A percentile compares a stretch with the other conserved stretches of the same genome.
These are phyloP conservation scores for Melanotaenia maccullochi DNA, from an alignment of 2,797 vertebrate species.

Conservation along the genomic window DNA sequence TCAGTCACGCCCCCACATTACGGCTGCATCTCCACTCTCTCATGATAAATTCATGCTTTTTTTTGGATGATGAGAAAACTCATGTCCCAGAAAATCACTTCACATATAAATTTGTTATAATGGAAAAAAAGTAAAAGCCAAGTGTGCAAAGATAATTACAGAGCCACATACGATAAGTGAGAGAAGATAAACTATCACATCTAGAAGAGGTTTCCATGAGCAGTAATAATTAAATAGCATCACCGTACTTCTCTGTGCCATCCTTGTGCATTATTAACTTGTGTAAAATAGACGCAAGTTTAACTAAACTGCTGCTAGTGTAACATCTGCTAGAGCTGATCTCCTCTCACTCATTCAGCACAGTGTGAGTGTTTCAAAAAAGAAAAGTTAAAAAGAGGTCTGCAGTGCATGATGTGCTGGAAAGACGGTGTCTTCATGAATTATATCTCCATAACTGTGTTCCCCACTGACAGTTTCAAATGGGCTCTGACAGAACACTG, in stretches of 20 bases:
- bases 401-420: conserved; percentile 50
- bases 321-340: conserved; percentile 59
- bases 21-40: conserved; percentile 40
- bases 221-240: conserved; percentile 55
- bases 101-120: conserved; percentile 29
- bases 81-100: conserved; percentile 27
- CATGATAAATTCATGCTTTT: conserved; percentile 48
- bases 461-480: conserved; percentile 68
- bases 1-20: conserved; percentile 52
- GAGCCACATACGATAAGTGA: conserved; percentile 17
- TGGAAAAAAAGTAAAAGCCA: conserved; percentile 22
- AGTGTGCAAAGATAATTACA: conserved; percentile 34
- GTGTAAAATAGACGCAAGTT: conserved; percentile 54
- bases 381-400: conserved; percentile 31
- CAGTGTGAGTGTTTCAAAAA: conserved; percentile 63
- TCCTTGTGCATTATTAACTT: conserved; percentile 63
- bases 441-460: conserved; percentile 73
- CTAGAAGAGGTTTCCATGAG: conserved; percentile 26
- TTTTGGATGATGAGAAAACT: conserved; percentile 38
- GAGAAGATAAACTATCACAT: conserved; percentile 28
- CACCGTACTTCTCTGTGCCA: conserved; percentile 25
- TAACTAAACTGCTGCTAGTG: conserved; percentile 60
- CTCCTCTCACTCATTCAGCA: conserved; percentile 45
- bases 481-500: conserved; percentile 58
- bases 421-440: conserved; percentile 62